A percentile compares a stretch with the other conserved stretches of the same genome.
phyloP scores from a whole-genome alignment of 2,888 invertebrate species.

The Crepidodera aurea region DNA sequence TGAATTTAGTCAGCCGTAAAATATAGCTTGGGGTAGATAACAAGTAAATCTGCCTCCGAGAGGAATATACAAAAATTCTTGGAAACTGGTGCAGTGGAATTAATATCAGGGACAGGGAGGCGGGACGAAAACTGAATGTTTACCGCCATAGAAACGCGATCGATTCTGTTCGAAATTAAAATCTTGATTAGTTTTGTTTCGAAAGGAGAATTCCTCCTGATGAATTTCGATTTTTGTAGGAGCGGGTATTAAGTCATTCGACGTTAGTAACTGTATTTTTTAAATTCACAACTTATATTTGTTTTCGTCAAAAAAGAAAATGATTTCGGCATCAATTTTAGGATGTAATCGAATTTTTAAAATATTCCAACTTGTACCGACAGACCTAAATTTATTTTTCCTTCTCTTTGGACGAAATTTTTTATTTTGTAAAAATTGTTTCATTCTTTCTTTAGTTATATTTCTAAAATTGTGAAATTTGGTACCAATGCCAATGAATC shows the following conservation, averaged over 20 bases:
- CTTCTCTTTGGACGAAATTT: too few species aligned
- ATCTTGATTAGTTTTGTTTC: constrained; percentile 27
- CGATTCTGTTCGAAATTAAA: constrained; percentile 21
- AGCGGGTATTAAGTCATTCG: too few species aligned
- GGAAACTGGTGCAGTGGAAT: constrained; percentile 26
- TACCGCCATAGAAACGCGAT: constrained; percentile 18
- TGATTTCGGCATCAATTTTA: too few species aligned
- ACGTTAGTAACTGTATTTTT: neutral
- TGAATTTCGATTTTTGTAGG: neutral
- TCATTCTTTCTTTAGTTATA: too few species aligned
- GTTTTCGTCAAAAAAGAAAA: too few species aligned
- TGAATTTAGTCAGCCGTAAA: constrained; percentile 53
- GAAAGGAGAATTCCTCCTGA: neutral
- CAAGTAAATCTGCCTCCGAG: constrained; percentile 26
- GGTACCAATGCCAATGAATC: too few species aligned
- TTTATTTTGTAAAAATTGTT: too few species aligned
- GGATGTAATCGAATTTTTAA: too few species aligned
- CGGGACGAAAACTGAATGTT: constrained; percentile 5
- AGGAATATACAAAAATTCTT: constrained; percentile 26
- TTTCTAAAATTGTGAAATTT: too few species aligned
- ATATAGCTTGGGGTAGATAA: constrained; percentile 50
- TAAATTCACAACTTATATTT: too few species aligned
- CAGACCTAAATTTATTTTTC: too few species aligned
- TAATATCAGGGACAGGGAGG: constrained; percentile 17
- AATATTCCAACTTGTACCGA: too few species aligned